phyloP scores from a whole-genome alignment of 2,113 vertebrate genomes.

The Cyprinodon brontotheroides region DNA sequence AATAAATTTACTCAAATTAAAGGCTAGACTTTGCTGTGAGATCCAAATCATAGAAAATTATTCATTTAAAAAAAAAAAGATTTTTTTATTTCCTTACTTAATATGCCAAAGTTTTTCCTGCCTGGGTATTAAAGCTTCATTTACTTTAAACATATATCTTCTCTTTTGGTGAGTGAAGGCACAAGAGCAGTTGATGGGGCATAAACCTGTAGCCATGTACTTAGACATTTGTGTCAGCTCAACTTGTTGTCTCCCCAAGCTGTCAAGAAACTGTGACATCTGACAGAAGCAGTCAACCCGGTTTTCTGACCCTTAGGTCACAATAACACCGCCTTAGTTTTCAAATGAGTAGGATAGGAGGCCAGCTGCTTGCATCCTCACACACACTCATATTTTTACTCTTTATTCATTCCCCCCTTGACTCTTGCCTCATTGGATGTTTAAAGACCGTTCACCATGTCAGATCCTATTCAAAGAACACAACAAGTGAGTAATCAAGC shows the following conservation, averaged over 20 bases:
- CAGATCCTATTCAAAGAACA: conserved; percentile 12
- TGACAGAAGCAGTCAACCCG: conserved; percentile 64
- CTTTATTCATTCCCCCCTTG: neutral
- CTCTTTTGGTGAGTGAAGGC: neutral
- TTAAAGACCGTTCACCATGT: conserved; percentile 20
- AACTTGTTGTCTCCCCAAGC: conserved; percentile 63
- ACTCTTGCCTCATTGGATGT: neutral
- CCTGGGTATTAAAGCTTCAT: neutral
- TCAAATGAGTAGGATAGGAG: conserved; percentile 61
- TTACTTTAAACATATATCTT: neutral
- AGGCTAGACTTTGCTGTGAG: neutral
- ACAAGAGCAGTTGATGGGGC: conserved; percentile 30
- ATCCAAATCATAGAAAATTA: no score
- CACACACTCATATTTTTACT: neutral
- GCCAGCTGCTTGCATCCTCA: conserved; percentile 28
- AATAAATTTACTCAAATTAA: neutral
- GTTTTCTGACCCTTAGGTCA: conserved; percentile 67
- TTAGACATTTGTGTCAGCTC: conserved; percentile 64
- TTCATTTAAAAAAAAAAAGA: neutral
- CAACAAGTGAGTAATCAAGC: conserved; percentile 15
- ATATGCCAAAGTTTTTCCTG: neutral
- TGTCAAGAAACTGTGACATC: conserved; percentile 67
- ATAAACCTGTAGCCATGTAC: conserved; percentile 43
- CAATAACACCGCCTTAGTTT: conserved; percentile 48
- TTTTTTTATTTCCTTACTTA: neutral